phyloP scores from a whole-genome alignment of 2,888 invertebrate species.

The Tiphia femorata region DNA sequence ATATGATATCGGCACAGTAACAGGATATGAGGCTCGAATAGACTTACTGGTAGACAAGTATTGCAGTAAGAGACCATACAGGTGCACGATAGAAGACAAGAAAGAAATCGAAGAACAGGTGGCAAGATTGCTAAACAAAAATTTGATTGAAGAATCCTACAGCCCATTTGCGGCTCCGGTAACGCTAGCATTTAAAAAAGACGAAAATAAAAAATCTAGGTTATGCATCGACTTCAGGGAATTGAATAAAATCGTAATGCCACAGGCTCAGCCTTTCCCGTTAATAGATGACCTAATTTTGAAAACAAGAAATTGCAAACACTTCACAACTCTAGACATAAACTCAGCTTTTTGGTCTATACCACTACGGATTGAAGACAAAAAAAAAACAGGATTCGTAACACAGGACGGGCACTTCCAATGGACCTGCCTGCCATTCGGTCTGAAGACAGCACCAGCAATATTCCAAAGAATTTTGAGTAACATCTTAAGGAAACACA shows the following conservation, averaged over 20 bases:
- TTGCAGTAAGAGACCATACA: conserved; percentile 33
- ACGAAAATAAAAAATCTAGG: conserved; percentile 6
- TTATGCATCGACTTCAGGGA: conserved; percentile 17
- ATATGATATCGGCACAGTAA: conserved; percentile 37
- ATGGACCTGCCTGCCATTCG: conserved; percentile 3
- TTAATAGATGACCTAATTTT: conserved; percentile 23
- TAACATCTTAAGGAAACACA: conserved; percentile 1
- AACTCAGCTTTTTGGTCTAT: conserved; percentile 25
- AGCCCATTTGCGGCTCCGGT: conserved; percentile 42
- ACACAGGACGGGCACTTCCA: neutral
- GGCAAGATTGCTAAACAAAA: conserved; percentile 32
- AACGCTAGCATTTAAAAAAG: conserved; percentile 35
- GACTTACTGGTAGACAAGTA: conserved; percentile 35
- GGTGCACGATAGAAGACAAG: conserved; percentile 36
- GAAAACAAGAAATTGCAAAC: conserved; percentile 20
- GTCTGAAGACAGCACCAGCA: conserved; percentile 8
- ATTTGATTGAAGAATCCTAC: conserved; percentile 42
- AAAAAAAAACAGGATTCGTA: conserved; percentile 19
- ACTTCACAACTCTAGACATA: conserved; percentile 13
- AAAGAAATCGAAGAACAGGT: conserved; percentile 44
- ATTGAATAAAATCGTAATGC: conserved; percentile 23
- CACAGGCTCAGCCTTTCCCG: conserved; percentile 27
- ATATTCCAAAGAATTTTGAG: conserved; percentile 1
- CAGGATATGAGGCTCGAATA: conserved; percentile 34
- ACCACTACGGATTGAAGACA: conserved; percentile 14